phyloP scores from a whole-genome alignment of 2,113 vertebrate species.

The Sander lucioperca region DNA sequence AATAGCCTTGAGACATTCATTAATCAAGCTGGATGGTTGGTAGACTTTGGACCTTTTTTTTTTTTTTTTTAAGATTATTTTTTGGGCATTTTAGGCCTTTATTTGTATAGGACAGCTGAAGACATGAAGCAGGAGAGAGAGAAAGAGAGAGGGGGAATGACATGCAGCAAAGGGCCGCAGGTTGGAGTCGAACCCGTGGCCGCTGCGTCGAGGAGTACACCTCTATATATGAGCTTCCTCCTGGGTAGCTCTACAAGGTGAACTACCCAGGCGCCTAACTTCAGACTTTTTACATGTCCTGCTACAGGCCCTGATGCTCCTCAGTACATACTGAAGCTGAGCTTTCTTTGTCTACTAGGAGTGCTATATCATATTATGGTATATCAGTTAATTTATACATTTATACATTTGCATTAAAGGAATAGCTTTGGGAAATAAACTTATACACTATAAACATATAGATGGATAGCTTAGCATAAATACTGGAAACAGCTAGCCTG shows the following conservation, averaged over 20 bases:
- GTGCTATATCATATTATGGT: background rate
- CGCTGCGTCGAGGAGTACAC: too few relatives aligned
- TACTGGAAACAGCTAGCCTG: too few relatives aligned
- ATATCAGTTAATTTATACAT: background rate
- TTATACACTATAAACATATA: background rate
- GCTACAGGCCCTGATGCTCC: background rate
- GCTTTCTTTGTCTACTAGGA: background rate
- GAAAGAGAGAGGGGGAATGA: too few relatives aligned
- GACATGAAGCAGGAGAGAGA: too few relatives aligned
- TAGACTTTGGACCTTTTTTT: background rate
- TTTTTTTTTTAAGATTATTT: too few relatives aligned
- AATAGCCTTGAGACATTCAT: constrained; percentile 34
- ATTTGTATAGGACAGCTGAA: too few relatives aligned
- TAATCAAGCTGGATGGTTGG: constrained; percentile 26
- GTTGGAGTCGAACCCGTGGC: too few relatives aligned
- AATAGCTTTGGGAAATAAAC: background rate
- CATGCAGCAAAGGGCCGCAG: too few relatives aligned
- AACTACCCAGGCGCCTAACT: too few relatives aligned
- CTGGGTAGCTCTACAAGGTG: too few relatives aligned
- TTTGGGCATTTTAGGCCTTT: too few relatives aligned
- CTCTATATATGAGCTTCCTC: too few relatives aligned
- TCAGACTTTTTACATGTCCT: background rate
- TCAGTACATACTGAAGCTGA: background rate
- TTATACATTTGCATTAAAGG: background rate
- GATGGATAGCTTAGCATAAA: background rate